Conservation (phyloP, 1,140 invertebrate species). For the Drosophila athabasca region DNA sequence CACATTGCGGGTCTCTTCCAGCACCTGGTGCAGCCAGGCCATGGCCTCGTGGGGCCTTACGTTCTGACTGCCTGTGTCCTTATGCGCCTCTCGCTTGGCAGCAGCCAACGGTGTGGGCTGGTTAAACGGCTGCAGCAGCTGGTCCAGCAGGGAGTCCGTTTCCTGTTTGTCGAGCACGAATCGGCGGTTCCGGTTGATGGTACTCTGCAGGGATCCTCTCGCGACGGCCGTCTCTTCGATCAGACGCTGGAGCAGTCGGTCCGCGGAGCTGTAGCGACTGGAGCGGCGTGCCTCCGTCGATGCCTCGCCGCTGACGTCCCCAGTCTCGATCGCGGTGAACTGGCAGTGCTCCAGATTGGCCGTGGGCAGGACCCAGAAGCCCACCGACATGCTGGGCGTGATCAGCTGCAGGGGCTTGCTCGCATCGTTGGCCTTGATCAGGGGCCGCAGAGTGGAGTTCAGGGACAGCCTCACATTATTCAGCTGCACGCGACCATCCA, state of each 20-base stretch:
- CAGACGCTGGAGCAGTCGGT: slow-evolving; percentile 69
- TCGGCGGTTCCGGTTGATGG: slow-evolving; percentile 56
- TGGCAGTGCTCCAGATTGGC: slow-evolving; percentile 78
- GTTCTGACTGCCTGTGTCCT: slow-evolving; percentile 5
- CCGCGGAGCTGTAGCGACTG: slow-evolving; percentile 64
- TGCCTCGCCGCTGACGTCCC: slow-evolving; percentile 36
- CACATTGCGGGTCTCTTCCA: slow-evolving; percentile 55
- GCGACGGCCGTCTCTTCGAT: slow-evolving; percentile 75
- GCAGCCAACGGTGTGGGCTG: background rate
- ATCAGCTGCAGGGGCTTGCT: slow-evolving; percentile 59
- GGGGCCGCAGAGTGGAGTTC: slow-evolving; percentile 64
- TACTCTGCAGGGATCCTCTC: slow-evolving; percentile 40
- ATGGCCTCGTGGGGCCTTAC: slow-evolving; percentile 47
- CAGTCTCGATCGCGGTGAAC: slow-evolving; percentile 68
- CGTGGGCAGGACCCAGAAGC: slow-evolving; percentile 75
- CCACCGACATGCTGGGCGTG: slow-evolving; percentile 73
- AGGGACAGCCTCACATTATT: slow-evolving; percentile 62
- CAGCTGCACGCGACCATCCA: slow-evolving; percentile 54
- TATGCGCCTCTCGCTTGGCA: slow-evolving; percentile 39
- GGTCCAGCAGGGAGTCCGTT: slow-evolving; percentile 23
- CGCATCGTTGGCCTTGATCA: slow-evolving; percentile 56
- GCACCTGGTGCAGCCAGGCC: slow-evolving; percentile 55
- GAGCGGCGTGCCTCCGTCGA: slow-evolving; percentile 28
- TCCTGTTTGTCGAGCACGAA: slow-evolving; percentile 66
- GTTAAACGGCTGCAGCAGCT: slow-evolving; percentile 49